Base-by-base conservation (phyloP, 2,113 vertebrate species). In the Alectura lathami region DNA sequence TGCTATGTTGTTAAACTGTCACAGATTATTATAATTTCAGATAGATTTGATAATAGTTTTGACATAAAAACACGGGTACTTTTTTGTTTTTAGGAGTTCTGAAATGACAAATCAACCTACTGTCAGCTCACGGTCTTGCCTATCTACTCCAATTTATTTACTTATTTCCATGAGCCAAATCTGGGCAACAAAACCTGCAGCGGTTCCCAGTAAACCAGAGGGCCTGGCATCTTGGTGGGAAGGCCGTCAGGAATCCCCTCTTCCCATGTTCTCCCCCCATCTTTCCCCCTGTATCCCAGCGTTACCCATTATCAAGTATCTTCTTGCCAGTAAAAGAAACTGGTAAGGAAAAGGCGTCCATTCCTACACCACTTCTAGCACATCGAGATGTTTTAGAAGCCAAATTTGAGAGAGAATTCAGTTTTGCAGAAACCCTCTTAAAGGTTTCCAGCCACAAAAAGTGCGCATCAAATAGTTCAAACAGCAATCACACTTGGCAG, bases 41-140 rank as follows among this genome's bases (percentile, higher is more conserved):
- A 53, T 5, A 75, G 90, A 95, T 73, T 88, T 86, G 76, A 48
- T 82, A 96, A 81, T 88, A 93, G 90, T 90, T 96, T 84, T 93
- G 93, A 94, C 87, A 80, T 8, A 63, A 60, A 96, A 95, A 73
- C 83, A 72, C 60, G 53, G 81, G 83, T 88, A 90, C 40, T 60
- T 90, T 85, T 95, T 89, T 88, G 79, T 13, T 90, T 90, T 74
- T 0, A 0, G 24, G n/a, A 89, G 84, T 93, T 79, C 5, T 17
- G 74, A 92, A 91, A 91, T 50, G 86, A 96, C 91, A 93, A 89
- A 95, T 60, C 88, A 92, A 84, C 64, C 60, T 64, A 16, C 88
- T 84, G 92, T 86, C 92, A 93, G 91, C 50, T 93, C 64, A 17
- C 2, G 6, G 80, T 60, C 81, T 73, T 43, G 68, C 64, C 73